phyloP scores from a whole-genome alignment of 2,113 vertebrate genomes.

The Pelecanoides urinatrix region DNA sequence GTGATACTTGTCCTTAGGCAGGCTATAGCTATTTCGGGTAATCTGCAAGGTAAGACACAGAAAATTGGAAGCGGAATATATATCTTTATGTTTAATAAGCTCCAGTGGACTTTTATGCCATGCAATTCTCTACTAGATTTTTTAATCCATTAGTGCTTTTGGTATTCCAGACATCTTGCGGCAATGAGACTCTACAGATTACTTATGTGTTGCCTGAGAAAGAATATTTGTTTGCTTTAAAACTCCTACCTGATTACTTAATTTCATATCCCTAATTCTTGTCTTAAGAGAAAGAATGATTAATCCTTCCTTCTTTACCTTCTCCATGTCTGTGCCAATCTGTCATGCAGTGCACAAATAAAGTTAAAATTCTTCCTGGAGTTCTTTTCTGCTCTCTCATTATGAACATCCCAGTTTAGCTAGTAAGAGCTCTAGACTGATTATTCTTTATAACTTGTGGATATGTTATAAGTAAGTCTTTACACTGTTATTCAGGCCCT shows the following conservation, averaged over 20 bases:
- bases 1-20: background rate
- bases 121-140: background rate
- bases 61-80: background rate
- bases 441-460: background rate
- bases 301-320: background rate
- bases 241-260: background rate
- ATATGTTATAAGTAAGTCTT: background rate
- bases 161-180: accelerated
- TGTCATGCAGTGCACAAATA: background rate
- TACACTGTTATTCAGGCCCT: background rate
- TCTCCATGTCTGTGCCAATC: background rate
- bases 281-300: background rate
- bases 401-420: background rate
- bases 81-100: background rate
- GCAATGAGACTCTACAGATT: background rate
- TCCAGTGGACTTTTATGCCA: background rate
- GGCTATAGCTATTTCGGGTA: background rate
- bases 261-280: background rate
- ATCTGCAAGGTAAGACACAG: background rate
- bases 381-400: background rate
- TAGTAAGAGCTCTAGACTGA: background rate
- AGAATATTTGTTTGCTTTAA: background rate
- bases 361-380: background rate
- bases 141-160: background rate
- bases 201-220: background rate